phyloP scores from a whole-genome alignment of 2,113 vertebrate genomes.

The Brachionichthys hirsutus region DNA sequence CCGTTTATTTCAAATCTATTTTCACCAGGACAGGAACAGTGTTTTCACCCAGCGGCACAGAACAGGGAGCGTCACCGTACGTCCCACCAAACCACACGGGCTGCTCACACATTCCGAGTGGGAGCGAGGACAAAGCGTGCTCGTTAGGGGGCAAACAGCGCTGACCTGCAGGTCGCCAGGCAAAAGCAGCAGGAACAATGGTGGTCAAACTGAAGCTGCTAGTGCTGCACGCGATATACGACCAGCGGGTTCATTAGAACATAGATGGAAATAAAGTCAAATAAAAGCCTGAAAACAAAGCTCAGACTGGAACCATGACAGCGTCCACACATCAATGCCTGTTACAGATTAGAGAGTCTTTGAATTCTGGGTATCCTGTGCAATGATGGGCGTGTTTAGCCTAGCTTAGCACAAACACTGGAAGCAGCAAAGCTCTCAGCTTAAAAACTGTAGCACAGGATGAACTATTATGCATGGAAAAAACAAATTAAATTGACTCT shows the following conservation, averaged over 20 bases:
- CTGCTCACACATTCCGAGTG: conserved; percentile 26
- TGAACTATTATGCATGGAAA: too few relatives aligned
- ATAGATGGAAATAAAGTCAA: too few relatives aligned
- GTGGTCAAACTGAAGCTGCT: neutral
- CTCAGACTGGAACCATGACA: conserved; percentile 9
- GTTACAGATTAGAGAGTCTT: too few relatives aligned
- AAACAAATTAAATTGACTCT: too few relatives aligned
- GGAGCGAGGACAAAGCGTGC: conserved; percentile 23
- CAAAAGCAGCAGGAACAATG: neutral
- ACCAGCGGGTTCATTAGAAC: too few relatives aligned
- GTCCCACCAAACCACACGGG: conserved; percentile 39
- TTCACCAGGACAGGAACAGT: conserved; percentile 40
- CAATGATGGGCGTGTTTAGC: neutral
- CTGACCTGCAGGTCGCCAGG: neutral
- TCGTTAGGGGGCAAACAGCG: conserved; percentile 27
- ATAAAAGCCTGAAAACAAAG: neutral
- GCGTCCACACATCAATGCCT: neutral
- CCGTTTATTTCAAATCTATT: conserved; percentile 66
- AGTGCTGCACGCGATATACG: neutral
- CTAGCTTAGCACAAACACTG: conserved; percentile 18
- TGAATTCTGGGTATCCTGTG: neutral
- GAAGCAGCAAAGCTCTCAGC: neutral
- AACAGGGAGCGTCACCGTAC: conserved; percentile 9
- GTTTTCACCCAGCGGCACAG: conserved; percentile 32
- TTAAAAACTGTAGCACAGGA: neutral